Conservation (phyloP, 2,797 vertebrate species). For the Poecilia wingei region DNA sequence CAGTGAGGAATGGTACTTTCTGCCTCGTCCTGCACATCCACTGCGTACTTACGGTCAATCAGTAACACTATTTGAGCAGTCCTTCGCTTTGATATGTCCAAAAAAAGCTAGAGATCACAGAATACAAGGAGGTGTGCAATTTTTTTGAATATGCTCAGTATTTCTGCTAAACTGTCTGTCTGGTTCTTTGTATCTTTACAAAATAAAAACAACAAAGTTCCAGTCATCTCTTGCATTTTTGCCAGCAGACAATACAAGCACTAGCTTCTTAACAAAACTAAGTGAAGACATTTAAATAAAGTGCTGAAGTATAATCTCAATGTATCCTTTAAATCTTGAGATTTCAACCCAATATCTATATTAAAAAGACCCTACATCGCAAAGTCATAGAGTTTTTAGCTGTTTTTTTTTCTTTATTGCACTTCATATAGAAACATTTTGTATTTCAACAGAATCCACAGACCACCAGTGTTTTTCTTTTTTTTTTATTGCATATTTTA, state of each 20-base stretch:
- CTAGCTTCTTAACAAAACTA: not conserved
- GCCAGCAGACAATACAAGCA: not conserved
- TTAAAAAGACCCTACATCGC: not conserved
- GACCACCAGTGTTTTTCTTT: not conserved
- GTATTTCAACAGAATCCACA: constrained; percentile 17
- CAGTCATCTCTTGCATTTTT: not conserved
- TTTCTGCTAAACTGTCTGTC: not conserved
- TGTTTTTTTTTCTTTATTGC: not conserved
- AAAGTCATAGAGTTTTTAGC: not conserved
- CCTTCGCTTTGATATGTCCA: not conserved
- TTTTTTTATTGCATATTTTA: constrained; percentile 1
- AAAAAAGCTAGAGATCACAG: not conserved
- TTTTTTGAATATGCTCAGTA: not conserved
- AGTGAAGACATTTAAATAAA: not conserved
- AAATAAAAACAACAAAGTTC: not conserved
- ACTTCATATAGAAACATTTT: not conserved
- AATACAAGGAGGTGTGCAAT: not conserved
- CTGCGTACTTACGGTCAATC: no score
- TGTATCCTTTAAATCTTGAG: not conserved
- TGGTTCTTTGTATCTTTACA: not conserved
- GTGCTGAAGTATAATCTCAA: not conserved
- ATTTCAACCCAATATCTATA: not conserved
- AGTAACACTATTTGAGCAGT: not conserved
- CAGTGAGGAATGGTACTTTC: no score
- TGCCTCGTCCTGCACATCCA: no score